Evolutionary conservation across 2,888 invertebrate species (phyloP), one percentile per base, ranked within the genome.

Genomic region (Timandra comae): DNA sequence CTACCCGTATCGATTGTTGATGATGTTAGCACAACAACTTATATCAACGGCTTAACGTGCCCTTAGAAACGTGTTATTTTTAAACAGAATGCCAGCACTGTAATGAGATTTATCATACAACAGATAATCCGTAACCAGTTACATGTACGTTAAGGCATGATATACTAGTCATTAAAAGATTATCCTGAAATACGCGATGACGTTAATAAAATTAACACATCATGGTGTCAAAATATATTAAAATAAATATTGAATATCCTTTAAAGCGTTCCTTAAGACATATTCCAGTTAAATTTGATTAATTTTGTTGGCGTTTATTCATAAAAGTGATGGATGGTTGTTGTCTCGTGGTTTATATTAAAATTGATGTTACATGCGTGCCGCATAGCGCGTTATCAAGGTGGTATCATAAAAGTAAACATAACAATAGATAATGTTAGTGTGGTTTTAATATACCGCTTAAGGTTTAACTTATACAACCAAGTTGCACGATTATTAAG

Each of bases 381-480:
- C 16, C 16, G 16, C 6, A 5, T 16, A 56, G 62, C 60, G 49
- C 41, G 40, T 48, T 61, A 63, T 63, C 63, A 43, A 56, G 56
- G 16, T 16, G 16, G 16, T 3, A 6, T 6, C 16, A 50, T 57
- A 59, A 66, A 64, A 59, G 64, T 75, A 73, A 73, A 79, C 70
- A 76, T 35, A 35, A 42, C 46, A 48, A 44, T 48, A 57, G 68
- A 65, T 72, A 73, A 72, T 56, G 73, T 76, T 74, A 73, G 53
- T 63, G 56, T 53, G 60, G 62, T 66, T 63, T 60, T 52, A 69
- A 62, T 66, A 74, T 65, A 74, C 68, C 70, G 71, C 57, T 62
- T 16, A 16, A 3, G 16, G 16, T 6, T 16, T n/a, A n/a, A n/a
- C n/a, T n/a, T n/a, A n/a, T n/a, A n/a, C n/a, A n/a, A n/a, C 16